Conservation (phyloP, 2,113 vertebrate species). For the Lagopus muta region DNA sequence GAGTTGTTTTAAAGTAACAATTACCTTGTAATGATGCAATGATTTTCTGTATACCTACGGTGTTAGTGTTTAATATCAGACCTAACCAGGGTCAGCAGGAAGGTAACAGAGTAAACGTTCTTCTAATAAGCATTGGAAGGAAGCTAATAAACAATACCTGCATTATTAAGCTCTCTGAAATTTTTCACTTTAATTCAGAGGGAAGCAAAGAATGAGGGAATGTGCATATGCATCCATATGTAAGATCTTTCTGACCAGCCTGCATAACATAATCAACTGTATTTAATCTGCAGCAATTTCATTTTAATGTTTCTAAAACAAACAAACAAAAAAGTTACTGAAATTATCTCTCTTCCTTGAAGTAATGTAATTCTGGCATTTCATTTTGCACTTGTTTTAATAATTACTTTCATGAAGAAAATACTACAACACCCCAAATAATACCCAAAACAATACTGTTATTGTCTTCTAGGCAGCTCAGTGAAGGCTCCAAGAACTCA, state of each 20-base stretch:
- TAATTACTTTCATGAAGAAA: slow-evolving; percentile 46
- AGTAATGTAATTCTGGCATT: background rate
- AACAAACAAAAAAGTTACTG: background rate
- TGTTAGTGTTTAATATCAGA: background rate
- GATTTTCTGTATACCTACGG: background rate
- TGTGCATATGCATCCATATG: background rate
- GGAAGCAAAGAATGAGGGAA: background rate
- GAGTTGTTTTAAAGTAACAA: background rate
- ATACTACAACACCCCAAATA: slow-evolving; percentile 28
- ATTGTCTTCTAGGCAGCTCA: slow-evolving; percentile 41
- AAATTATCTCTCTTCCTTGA: background rate
- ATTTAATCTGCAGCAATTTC: background rate
- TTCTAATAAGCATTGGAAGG: background rate
- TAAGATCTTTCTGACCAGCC: background rate
- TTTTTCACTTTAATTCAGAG: background rate
- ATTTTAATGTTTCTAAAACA: background rate
- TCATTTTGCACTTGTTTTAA: slow-evolving; percentile 14
- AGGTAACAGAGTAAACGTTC: background rate
- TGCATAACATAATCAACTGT: background rate
- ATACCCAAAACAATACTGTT: slow-evolving; percentile 28
- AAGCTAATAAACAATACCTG: background rate
- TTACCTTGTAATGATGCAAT: background rate
- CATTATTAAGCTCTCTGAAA: background rate
- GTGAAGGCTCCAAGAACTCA: slow-evolving; percentile 40
- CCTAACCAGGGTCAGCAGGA: background rate